Evolutionary conservation across 2,113 vertebrate genomes (phyloP).

Genomic region (Tonatia bakeri): DNA sequence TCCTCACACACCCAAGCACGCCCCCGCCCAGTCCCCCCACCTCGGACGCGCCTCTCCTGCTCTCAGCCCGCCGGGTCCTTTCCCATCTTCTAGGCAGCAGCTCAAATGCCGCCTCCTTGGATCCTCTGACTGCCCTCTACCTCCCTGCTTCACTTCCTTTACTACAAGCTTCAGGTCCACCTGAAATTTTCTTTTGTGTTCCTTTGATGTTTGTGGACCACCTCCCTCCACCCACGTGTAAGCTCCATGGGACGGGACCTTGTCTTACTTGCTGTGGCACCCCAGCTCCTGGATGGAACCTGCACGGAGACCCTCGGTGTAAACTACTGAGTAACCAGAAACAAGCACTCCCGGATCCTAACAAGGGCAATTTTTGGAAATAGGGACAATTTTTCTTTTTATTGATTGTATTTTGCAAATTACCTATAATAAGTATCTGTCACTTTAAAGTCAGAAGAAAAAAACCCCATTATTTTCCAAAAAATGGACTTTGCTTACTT

Average conservation of each 20-base stretch:
- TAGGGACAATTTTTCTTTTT: background rate
- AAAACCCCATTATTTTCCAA: background rate
- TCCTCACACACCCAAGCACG: too few relatives aligned
- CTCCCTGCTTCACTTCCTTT: background rate
- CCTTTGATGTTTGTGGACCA: background rate
- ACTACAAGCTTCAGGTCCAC: background rate
- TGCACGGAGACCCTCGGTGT: rapidly evolving
- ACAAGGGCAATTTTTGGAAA: background rate
- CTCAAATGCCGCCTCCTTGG: background rate
- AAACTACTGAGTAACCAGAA: background rate
- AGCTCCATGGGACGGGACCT: background rate
- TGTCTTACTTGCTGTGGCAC: background rate
- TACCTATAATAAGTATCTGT: background rate
- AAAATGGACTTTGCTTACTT: background rate
- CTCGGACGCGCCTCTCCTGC: background rate
- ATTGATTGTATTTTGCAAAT: background rate
- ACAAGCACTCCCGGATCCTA: background rate
- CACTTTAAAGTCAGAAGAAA: slow-evolving; percentile 11
- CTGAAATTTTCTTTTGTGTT: background rate
- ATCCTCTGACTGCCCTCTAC: background rate
- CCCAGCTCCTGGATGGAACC: background rate
- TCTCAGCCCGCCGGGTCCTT: background rate
- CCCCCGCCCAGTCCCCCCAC: too few relatives aligned
- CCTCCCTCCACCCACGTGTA: background rate
- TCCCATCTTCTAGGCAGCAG: background rate